Evolutionary conservation across 2,888 invertebrate genomes (phyloP), one percentile per base, ranked within the genome.

Genomic region (Corythucha ciliata): DNA sequence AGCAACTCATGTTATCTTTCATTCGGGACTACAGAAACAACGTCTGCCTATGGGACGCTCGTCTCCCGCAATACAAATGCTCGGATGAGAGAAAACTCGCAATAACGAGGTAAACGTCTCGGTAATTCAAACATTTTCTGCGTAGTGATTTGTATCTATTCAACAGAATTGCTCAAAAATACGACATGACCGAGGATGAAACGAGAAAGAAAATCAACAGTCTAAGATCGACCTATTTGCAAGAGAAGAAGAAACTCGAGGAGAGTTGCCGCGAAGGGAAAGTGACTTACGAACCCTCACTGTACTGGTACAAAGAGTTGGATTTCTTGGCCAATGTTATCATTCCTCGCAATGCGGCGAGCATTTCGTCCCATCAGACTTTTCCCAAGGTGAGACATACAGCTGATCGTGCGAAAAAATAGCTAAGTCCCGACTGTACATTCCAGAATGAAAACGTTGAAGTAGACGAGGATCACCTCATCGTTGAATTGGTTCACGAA

Each of bases 241-340:
- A 47, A 18, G 47, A 47, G n/a, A 47, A 47, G 47, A 47, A 47
- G 18, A 47, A 47, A 22, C 36, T 47, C 14, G 47, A 47, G n/a
- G 47, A 47, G 26, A 47, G 47, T 18, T 36, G 36, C 34, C 12
- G 25, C 16, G 25, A 42, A 3, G 47, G 36, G 18, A 37, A 37
- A 8, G 47, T 36, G n/a, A n/a, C 36, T 1, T 47, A 47, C 14
- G 47, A 36, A 21, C 47, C 47, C 1, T 34, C 47, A n/a, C 18
- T 47, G 36, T 47, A 47, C 12, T 47, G 47, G 47, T 47, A 36
- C 25, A 22, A 47, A n/a, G 47, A 47, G 18, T 18, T 47, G 24
- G 47, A 47, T 18, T 47, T 47, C 24, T 37, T 47, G 1, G 24
- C 34, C 10, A 37, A 47, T 14, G 47, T 47, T 18, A 47, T 47